Conservation (phyloP, 2,797 vertebrate genomes). For the Trematomus bernacchii region DNA sequence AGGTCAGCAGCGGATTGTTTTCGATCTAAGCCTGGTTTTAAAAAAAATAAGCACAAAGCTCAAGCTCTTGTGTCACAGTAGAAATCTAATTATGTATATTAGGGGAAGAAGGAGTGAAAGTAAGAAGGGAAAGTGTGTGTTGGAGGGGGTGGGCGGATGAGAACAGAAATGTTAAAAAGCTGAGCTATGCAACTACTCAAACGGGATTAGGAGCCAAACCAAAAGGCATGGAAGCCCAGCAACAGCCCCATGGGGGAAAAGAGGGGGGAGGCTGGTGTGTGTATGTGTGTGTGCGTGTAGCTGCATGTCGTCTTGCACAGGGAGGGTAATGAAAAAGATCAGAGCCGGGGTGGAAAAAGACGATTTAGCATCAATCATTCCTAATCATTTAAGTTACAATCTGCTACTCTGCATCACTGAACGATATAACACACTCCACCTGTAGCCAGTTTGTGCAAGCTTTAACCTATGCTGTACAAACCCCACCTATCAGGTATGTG, state of each 20-base stretch:
- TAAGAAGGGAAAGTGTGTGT: conserved; percentile 23
- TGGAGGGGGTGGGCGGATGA: not conserved
- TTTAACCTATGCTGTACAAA: conserved; percentile 25
- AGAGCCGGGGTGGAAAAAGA: conserved; percentile 55
- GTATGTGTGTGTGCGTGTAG: conserved; percentile 54
- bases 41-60: conserved; percentile 37
- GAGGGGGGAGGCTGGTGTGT: not conserved
- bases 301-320: conserved; percentile 52
- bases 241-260: conserved; percentile 58
- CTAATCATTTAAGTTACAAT: conserved; percentile 62
- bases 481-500: not conserved
- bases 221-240: conserved; percentile 48
- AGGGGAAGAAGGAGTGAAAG: conserved; percentile 13
- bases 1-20: conserved; percentile 16
- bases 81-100: conserved; percentile 52
- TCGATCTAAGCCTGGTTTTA: conserved; percentile 10
- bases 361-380: conserved; percentile 68
- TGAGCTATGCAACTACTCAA: conserved; percentile 70
- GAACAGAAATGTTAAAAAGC: conserved; percentile 69
- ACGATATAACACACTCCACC: conserved; percentile 26
- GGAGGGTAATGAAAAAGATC: conserved; percentile 44
- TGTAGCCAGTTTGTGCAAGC: conserved; percentile 51
- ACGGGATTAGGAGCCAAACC: conserved; percentile 60
- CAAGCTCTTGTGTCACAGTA: conserved; percentile 19
- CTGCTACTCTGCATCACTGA: conserved; percentile 17